Conservation (phyloP, 1,140 invertebrate genomes). For the Chironomus striatipennis region DNA sequence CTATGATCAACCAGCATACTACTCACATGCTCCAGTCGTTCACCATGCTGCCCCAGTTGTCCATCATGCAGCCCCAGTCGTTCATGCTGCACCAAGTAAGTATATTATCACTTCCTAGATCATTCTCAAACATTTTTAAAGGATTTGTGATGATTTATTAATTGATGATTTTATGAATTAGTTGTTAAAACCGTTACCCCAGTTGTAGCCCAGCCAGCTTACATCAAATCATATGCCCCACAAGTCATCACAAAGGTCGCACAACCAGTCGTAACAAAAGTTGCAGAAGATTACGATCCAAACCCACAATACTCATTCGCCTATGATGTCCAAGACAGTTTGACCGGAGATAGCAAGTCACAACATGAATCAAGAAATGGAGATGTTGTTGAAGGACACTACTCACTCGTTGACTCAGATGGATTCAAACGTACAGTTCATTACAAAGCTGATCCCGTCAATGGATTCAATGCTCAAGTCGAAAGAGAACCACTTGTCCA, state of each 20-base stretch:
- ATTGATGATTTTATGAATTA: neutral
- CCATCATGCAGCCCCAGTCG: neutral
- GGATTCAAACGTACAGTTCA: conserved; percentile 34
- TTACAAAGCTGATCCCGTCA: conserved; percentile 33
- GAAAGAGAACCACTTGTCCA: conserved; percentile 33
- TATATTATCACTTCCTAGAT: neutral
- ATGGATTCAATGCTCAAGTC: conserved; percentile 44
- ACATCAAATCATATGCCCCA: neutral
- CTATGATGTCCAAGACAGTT: conserved; percentile 41
- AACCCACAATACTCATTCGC: conserved; percentile 41
- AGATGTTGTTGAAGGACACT: conserved; percentile 34
- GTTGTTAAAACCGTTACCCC: neutral
- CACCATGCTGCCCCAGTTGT: conserved; percentile 32
- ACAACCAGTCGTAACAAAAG: conserved; percentile 27
- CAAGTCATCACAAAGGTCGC: conserved; percentile 18
- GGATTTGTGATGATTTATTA: too few relatives aligned
- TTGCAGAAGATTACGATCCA: conserved; percentile 38
- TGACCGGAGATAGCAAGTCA: conserved; percentile 42
- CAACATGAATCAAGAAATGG: conserved; percentile 43
- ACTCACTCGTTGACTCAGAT: conserved; percentile 35
- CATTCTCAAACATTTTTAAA: too few relatives aligned
- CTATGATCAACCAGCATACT: conserved; percentile 24
- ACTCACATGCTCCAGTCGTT: conserved; percentile 27
- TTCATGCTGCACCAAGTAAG: neutral
- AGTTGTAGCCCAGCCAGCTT: neutral